Conservation (phyloP, 2,888 invertebrate genomes). For the Euclidia mi region DNA sequence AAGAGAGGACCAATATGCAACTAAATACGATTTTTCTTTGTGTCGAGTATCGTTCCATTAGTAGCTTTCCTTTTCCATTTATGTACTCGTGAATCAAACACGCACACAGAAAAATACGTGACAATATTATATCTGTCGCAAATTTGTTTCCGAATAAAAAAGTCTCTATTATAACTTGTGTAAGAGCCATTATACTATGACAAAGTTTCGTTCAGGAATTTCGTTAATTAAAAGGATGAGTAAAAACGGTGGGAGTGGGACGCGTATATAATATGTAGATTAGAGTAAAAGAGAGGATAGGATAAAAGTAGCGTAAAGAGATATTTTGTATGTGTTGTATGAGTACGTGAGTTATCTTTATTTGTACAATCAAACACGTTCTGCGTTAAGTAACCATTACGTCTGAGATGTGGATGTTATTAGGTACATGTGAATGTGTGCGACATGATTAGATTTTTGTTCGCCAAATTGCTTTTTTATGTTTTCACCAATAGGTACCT, state of each 20-base stretch:
- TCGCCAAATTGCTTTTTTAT: constrained; percentile 20
- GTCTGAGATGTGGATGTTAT: constrained; percentile 41
- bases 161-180: neutral
- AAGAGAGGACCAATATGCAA: constrained; percentile 22
- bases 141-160: constrained; percentile 21
- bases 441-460: constrained; percentile 28
- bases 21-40: constrained; percentile 18
- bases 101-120: constrained; percentile 60
- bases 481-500: neutral
- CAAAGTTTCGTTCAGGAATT: constrained; percentile 17
- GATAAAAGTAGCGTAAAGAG: constrained; percentile 38
- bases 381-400: constrained; percentile 41
- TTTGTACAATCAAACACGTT: constrained; percentile 53
- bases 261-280: constrained; percentile 30
- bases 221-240: constrained; percentile 62
- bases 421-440: constrained; percentile 27
- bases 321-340: constrained; percentile 46
- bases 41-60: constrained; percentile 27
- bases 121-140: constrained; percentile 29
- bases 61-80: constrained; percentile 36
- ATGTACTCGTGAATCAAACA: constrained; percentile 76
- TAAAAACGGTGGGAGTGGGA: constrained; percentile 60
- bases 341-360: constrained; percentile 59
- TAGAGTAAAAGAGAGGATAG: constrained; percentile 54
- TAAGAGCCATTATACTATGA: constrained; percentile 35